phyloP scores from a whole-genome alignment of 2,797 vertebrate genomes.

The Taeniopygia guttata region DNA sequence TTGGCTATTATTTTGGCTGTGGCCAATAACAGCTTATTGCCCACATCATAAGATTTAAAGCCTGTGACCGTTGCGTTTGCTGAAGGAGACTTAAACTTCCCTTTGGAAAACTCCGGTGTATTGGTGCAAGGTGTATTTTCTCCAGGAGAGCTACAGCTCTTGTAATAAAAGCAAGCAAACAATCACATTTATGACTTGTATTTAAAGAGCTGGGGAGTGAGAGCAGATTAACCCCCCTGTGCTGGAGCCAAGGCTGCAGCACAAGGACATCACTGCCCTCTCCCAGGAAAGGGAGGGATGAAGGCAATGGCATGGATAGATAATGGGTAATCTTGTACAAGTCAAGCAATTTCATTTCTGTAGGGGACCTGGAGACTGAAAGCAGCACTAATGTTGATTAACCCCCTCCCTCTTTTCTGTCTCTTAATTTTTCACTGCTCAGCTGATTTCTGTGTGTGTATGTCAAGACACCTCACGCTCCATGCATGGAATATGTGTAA shows the following conservation, averaged over 20 bases:
- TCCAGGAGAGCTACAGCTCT: background rate
- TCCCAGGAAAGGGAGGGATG: background rate
- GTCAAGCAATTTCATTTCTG: slow-evolving; percentile 3
- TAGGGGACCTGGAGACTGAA: background rate
- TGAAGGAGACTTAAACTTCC: slow-evolving; percentile 6
- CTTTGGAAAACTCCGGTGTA: background rate
- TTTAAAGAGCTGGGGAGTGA: background rate
- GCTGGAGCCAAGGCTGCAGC: background rate
- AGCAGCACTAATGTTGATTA: slow-evolving; percentile 29
- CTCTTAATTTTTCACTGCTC: background rate
- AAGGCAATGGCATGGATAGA: background rate
- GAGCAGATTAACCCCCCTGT: slow-evolving; percentile 1
- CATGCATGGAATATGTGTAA: background rate
- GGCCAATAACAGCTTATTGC: slow-evolving; percentile 9
- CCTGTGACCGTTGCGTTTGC: background rate
- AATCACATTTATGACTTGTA: background rate
- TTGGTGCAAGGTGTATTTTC: background rate
- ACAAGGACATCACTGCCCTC: background rate
- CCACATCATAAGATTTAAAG: background rate
- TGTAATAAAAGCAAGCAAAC: slow-evolving; percentile 26
- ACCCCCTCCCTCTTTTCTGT: background rate
- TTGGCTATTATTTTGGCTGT: slow-evolving; percentile 8
- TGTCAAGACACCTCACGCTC: background rate
- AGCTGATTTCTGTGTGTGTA: background rate
- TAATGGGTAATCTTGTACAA: background rate